Evolutionary conservation across 2,113 vertebrate species (phyloP).

Genomic region (Thunnus maccoyii): DNA sequence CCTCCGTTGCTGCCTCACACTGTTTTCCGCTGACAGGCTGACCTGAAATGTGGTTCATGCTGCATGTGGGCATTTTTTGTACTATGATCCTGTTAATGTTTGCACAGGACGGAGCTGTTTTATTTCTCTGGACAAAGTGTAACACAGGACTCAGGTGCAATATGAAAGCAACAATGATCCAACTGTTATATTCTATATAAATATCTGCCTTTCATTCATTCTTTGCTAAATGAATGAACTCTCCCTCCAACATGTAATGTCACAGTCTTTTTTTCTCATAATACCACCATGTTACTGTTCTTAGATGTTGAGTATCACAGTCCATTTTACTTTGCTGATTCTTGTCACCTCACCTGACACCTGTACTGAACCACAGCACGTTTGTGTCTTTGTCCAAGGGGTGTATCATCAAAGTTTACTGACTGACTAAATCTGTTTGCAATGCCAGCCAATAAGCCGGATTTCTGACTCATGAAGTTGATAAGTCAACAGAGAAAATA

Average conservation of each 20-base stretch:
- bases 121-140: not conserved
- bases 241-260: not conserved
- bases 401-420: constrained; percentile 32
- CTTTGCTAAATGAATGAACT: not conserved
- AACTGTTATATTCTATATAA: not conserved
- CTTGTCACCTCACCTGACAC: not conserved
- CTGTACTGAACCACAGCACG: not conserved
- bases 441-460: not conserved
- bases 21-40: not conserved
- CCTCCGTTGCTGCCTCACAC: not conserved
- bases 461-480: constrained; percentile 24
- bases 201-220: constrained; percentile 3
- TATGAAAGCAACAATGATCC: not conserved
- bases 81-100: constrained; percentile 6
- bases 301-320: not conserved
- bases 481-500: not conserved
- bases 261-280: not conserved
- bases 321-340: not conserved
- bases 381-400: constrained; percentile 39
- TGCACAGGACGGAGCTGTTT: constrained; percentile 1
- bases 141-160: not conserved
- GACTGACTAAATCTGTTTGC: constrained; percentile 6
- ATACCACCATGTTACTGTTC: not conserved
- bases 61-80: not conserved
- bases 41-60: constrained; percentile 22